Evolutionary conservation across 2,888 invertebrate genomes (phyloP).

Genomic region (Eristalis tenax): DNA sequence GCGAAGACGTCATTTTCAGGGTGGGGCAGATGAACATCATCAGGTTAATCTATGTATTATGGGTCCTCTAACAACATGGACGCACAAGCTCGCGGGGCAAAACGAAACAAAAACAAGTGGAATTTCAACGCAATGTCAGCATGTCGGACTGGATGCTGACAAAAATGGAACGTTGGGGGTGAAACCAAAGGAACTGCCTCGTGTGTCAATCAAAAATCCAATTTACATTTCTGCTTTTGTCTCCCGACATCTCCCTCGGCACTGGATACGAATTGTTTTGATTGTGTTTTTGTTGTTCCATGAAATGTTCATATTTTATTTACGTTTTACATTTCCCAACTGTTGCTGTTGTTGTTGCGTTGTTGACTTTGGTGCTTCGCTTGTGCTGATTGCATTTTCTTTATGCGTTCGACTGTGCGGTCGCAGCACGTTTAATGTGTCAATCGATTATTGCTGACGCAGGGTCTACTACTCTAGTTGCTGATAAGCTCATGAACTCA

Average conservation of each 20-base stretch:
- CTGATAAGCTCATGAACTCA: background rate
- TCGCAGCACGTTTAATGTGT: conserved; percentile 2
- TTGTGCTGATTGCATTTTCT: background rate
- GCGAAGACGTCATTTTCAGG: background rate
- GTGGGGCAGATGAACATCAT: background rate
- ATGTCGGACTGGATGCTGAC: background rate
- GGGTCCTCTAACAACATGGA: background rate
- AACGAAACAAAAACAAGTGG: background rate
- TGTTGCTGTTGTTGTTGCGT: background rate
- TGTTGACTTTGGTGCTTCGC: conserved; percentile 8
- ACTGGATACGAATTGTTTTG: conserved; percentile 2
- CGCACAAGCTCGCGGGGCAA: background rate
- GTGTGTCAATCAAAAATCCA: conserved; percentile 60
- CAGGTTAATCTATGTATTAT: conserved; percentile 11
- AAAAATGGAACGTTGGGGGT: background rate
- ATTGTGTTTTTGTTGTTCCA: conserved; percentile 1
- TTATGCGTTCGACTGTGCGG: background rate
- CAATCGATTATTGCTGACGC: background rate
- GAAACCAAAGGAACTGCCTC: conserved; percentile 19
- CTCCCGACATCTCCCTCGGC: background rate
- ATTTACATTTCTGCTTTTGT: conserved; percentile 26
- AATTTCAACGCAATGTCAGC: background rate
- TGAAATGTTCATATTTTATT: conserved; percentile 17
- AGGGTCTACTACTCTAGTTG: background rate
- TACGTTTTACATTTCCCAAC: conserved; percentile 10